Evolutionary conservation across 2,797 vertebrate species (phyloP), one percentile per base, ranked within the genome.

Genomic region (Diplodus puntazzo): DNA sequence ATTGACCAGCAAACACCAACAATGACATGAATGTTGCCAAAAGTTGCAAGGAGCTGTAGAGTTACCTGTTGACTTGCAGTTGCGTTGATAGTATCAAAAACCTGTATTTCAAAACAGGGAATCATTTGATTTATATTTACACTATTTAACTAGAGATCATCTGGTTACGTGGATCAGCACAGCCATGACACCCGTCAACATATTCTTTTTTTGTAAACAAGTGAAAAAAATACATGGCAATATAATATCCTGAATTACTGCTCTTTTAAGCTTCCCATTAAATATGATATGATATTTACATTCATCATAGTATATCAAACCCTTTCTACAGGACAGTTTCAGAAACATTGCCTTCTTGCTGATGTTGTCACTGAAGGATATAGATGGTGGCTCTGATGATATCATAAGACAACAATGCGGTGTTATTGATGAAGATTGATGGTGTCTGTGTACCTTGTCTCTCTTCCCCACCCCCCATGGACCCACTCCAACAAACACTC

Each of bases 351-450:
- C 7, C 61, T 48, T 60, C 7, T 16, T 20, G 23, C 69, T 21
- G 45, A 18, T 54, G 69, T 70, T 64, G 1, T 48, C 5, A 27
- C 9, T 30, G 52, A 59, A n/a, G 1, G 18, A 65, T 59, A 23
- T 30, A 63, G 25, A 69, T 61, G 11, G 21, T 53, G 18, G 27
- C 21, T 20, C n/a, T 69, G 77, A 73, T 71, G 16, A 48, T 45
- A 68, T 76, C 42, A 49, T 63, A 49, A 27, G 12, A 63, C 69
- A 25, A 63, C 53, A 16, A 62, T 60, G 42, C 68, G 60, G 16
- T 43, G 46, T 50, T 75, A 69, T 73, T 71, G 62, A 77, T 81
- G 43, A 69, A 66, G 60, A 82, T 58, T 50, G 53, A 70, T 75
- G 64, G 48, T 76, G 23, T 66, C 10, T 75, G 45, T 65, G 34